Base-by-base conservation (phyloP, 2,113 vertebrate species). In the Rafetus swinhoei region DNA sequence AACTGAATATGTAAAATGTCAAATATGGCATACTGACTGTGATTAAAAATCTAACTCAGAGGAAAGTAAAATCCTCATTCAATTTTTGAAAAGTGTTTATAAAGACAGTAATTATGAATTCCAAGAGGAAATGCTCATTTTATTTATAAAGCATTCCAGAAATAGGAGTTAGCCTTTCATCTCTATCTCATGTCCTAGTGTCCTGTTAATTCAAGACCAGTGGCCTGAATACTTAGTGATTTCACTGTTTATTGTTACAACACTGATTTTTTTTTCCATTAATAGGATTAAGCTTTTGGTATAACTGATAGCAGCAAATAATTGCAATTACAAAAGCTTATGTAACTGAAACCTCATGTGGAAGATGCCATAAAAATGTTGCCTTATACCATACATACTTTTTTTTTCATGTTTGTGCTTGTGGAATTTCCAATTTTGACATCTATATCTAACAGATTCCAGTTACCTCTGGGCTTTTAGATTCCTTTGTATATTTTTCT, bases 161-260 rank as follows among this genome's bases (percentile, higher is more conserved):
- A 39, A 52, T 59, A 25, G 12, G 54, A 13, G 50, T 54, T 5
- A 1, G 74, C 45, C 22, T 15, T 39, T 77, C 39, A 77, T 77
- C 4, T 25, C 52, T 3, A 35, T 19, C 53, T 54, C 53, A 45
- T 45, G 45, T 45, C 45, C 45, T 45, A 45, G 45, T 45, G 45
- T 45, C 45, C 45, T 45, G 45, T 45, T 45, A 45, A 45, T 45
- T 45, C 45, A 45, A 45, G 45, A 45, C 45, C 45, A 45, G 45
- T 45, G 45, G 14, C 16, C 53, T 12, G n/a, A 12, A 3, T 15
- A 6, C 0, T 0, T 2, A 1, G 29, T 13, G 79, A 27, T 55
- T 90, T 59, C 29, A 0, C 56, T 88, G 45, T 3, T 1, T 55
- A 2, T 24, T 7, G 25, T 9, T 60, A 27, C 12, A 50, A 50